These are phyloP conservation scores for Salvelinus alpinus DNA, from an alignment of 2,113 vertebrate species.

Conservation along the genomic window DNA sequence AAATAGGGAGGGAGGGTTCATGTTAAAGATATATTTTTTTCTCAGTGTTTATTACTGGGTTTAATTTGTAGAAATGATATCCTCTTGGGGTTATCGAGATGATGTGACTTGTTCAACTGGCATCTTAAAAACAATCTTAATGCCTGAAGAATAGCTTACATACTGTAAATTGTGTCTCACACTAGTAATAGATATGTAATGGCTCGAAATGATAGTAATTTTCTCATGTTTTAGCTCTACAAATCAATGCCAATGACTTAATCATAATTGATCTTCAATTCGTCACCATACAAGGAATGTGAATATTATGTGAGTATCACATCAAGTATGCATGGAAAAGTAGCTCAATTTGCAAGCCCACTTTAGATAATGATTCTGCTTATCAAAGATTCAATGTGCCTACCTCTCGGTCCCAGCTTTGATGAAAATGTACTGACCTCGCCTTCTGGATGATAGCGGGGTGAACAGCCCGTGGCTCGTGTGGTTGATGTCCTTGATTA, in stretches of 20 bases:
- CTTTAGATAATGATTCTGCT: background rate
- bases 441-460: no score
- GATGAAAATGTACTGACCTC: no score
- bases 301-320: background rate
- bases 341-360: background rate
- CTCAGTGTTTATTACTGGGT: background rate
- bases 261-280: background rate
- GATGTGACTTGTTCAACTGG: background rate
- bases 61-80: background rate
- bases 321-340: no score
- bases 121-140: slow-evolving; percentile 1
- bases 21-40: background rate
- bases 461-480: no score
- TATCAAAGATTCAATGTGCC: background rate
- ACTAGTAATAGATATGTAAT: background rate
- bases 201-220: background rate
- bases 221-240: background rate
- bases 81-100: background rate
- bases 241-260: background rate
- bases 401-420: background rate
- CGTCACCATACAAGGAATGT: background rate
- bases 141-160: background rate
- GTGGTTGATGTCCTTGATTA: no score
- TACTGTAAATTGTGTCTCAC: background rate
- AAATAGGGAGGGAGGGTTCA: no score